Evolutionary conservation across 92 coral and sea anemone species (phyloP).

Genomic region (Bergia sp.): DNA sequence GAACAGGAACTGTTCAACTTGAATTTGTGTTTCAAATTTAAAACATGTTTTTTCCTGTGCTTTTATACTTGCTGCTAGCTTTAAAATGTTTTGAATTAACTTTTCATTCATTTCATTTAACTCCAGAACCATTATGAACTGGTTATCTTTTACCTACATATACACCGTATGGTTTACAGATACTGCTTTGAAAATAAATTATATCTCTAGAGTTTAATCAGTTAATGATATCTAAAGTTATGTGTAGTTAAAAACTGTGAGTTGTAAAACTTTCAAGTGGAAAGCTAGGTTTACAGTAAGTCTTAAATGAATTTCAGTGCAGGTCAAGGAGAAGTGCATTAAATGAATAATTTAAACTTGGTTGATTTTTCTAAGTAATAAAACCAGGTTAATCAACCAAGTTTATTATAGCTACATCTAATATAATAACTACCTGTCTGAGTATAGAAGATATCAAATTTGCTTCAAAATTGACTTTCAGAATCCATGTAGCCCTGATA

Average conservation of each 20-base stretch:
- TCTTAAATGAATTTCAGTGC: background rate
- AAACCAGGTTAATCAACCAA: background rate
- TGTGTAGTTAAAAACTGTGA: background rate
- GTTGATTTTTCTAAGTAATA: background rate
- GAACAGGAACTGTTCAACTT: no score
- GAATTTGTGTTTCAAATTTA: no score
- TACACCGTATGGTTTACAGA: no score
- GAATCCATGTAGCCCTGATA: background rate
- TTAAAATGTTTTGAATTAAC: background rate
- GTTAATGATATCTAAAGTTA: background rate
- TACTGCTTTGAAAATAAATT: no score
- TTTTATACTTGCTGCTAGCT: no score
- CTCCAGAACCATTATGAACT: background rate
- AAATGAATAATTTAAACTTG: conserved; percentile 28
- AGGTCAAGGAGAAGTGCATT: background rate
- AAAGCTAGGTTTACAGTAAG: background rate
- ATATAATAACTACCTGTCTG: background rate
- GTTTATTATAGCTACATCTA: background rate
- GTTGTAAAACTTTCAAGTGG: background rate
- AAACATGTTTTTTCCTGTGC: no score
- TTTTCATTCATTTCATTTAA: background rate
- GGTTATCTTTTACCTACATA: background rate
- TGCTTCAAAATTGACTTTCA: conserved; percentile 3
- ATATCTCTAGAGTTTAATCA: background rate
- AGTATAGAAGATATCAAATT: background rate